Percentiles rank a stretch among this genome's conserved stretches.
Conservation (phyloP, 2,113 vertebrate genomes). For the Pimephales promelas region DNA sequence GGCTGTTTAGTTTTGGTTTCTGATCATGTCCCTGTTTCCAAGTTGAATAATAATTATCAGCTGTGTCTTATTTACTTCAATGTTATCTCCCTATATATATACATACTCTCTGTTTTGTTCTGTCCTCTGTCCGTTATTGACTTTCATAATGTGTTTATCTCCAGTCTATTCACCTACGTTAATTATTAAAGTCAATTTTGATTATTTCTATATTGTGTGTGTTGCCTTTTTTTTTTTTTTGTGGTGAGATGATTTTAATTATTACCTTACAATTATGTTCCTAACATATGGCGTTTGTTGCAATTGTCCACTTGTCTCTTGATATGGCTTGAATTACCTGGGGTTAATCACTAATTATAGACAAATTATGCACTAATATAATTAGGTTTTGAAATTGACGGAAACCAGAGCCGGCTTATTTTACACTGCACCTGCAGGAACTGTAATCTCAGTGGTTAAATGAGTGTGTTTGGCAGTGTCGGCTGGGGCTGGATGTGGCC, state of each 20-base stretch:
- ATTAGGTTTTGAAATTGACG: not conserved
- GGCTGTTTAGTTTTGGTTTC: too few species aligned
- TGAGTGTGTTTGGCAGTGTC: constrained; percentile 14
- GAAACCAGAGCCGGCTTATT: not conserved
- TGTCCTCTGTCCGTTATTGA: too few species aligned
- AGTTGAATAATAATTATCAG: too few species aligned
- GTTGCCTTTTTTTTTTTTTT: too few species aligned
- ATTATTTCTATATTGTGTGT: too few species aligned
- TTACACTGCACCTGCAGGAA: constrained; percentile 9
- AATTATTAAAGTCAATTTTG: too few species aligned
- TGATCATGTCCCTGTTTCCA: too few species aligned
- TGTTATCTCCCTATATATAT: too few species aligned
- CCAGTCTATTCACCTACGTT: too few species aligned
- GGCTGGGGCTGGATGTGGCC: constrained; percentile 25
- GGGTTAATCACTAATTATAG: not conserved
- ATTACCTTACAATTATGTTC: not conserved
- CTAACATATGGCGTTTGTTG: not conserved
- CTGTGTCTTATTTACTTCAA: too few species aligned
- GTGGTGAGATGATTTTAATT: not conserved
- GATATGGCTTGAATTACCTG: not conserved
- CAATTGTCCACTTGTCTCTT: not conserved
- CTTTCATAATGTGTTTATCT: too few species aligned
- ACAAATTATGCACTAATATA: not conserved
- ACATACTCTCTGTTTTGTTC: too few species aligned
- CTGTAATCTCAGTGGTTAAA: not conserved